Percentiles rank a stretch among this genome's conserved stretches.
These are phyloP conservation scores for Psephotus haematonotus DNA, from an alignment of 2,113 vertebrate genomes.

Conservation along the genomic window DNA sequence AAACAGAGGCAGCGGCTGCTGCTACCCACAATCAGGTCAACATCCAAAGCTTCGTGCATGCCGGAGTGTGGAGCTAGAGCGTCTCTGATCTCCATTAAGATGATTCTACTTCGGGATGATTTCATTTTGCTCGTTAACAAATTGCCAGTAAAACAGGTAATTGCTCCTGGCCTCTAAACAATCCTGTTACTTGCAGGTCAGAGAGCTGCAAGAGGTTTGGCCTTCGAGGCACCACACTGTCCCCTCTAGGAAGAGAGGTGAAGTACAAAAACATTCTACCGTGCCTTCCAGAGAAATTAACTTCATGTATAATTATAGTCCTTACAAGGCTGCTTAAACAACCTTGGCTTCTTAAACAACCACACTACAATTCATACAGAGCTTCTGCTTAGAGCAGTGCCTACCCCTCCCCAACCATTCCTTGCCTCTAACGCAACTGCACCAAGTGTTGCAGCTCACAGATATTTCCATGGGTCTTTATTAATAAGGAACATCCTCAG, in stretches of 20 bases:
- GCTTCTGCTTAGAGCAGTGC: neutral
- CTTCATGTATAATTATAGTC: neutral
- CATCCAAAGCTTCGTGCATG: fast-evolving
- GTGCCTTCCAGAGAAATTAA: neutral
- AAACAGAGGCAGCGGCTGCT: neutral
- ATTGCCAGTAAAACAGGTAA: neutral
- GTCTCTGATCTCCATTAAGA: neutral
- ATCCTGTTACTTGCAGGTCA: neutral
- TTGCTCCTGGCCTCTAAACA: neutral
- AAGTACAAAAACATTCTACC: conserved; percentile 60
- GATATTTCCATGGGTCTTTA: neutral
- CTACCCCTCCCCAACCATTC: neutral
- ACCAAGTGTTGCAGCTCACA: fast-evolving
- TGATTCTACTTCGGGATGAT: neutral
- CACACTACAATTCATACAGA: neutral
- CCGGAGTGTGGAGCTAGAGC: fast-evolving
- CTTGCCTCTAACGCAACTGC: neutral
- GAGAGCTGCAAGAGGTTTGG: neutral
- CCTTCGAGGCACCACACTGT: conserved; percentile 46
- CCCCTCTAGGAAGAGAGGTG: conserved; percentile 41
- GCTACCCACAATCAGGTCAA: neutral
- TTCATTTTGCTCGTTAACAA: neutral
- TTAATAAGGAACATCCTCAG: neutral
- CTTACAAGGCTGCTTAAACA: neutral
- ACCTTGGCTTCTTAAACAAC: neutral